A percentile compares a stretch with the other conserved stretches of the same genome.
Conservation (phyloP, 2,113 vertebrate species). For the Erinaceus europaeus region DNA sequence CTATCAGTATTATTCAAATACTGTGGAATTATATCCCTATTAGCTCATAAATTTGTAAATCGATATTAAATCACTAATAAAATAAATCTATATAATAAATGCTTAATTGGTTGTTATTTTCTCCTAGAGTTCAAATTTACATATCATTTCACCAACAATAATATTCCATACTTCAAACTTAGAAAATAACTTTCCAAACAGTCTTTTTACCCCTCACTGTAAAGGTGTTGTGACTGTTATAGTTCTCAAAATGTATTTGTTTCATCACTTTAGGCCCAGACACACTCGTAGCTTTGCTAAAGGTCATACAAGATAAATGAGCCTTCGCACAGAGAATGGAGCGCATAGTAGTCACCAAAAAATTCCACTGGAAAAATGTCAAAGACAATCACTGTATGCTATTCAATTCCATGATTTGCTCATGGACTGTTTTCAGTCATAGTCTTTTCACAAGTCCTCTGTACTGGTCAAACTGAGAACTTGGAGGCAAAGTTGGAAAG, state of each 20-base stretch:
- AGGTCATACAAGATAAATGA: neutral
- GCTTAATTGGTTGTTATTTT: conserved; percentile 10
- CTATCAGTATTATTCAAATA: neutral
- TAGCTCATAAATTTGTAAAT: too few relatives aligned
- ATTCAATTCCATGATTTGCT: neutral
- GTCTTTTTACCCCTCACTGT: neutral
- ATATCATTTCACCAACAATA: neutral
- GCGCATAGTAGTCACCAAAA: neutral
- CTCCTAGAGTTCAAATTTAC: neutral
- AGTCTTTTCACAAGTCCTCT: too few relatives aligned
- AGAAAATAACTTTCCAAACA: neutral
- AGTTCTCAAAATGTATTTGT: neutral
- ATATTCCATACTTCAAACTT: neutral
- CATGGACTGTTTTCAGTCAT: too few relatives aligned
- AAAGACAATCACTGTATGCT: neutral
- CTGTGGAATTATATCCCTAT: too few relatives aligned
- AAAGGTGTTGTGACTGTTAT: neutral
- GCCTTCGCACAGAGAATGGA: neutral
- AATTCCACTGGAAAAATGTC: neutral
- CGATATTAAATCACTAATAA: too few relatives aligned
- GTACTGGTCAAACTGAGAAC: too few relatives aligned
- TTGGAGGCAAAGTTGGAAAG: too few relatives aligned
- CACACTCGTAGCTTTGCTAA: neutral
- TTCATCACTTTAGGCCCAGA: neutral
- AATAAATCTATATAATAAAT: too few relatives aligned